Conservation (phyloP, 2,113 vertebrate species). For the Anseranas semipalmata region DNA sequence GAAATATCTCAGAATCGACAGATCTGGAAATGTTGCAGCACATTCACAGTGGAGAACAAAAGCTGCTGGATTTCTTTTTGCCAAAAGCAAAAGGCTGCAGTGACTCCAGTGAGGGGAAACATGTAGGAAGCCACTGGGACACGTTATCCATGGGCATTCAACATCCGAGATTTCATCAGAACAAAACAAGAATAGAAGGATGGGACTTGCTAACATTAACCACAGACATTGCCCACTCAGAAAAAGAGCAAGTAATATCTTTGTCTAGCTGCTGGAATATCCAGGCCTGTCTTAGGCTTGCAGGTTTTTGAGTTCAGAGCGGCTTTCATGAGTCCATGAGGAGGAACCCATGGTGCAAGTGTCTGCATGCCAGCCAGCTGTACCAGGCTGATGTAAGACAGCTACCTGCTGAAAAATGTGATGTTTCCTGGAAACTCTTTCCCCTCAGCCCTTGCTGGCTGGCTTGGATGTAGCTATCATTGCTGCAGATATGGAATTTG, state of each 20-base stretch:
- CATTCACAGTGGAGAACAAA: not conserved
- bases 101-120: not conserved
- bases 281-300: too few species aligned
- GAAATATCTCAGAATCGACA: not conserved
- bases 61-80: not conserved
- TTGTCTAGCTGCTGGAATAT: too few species aligned
- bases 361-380: accelerated
- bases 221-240: not conserved
- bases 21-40: not conserved
- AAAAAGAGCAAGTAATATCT: not conserved
- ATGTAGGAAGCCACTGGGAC: not conserved
- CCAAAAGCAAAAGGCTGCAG: not conserved
- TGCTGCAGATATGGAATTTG: not conserved
- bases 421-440: not conserved
- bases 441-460: not conserved
- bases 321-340: not conserved
- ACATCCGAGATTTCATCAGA: accelerated
- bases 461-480: not conserved
- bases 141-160: not conserved
- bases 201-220: not conserved
- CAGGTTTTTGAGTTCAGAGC: too few species aligned
- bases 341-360: not conserved
- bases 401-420: not conserved
- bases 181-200: not conserved
- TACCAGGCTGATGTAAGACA: not conserved